Evolutionary conservation across 2,888 invertebrate genomes (phyloP).

Genomic region (Thelaira solivaga): DNA sequence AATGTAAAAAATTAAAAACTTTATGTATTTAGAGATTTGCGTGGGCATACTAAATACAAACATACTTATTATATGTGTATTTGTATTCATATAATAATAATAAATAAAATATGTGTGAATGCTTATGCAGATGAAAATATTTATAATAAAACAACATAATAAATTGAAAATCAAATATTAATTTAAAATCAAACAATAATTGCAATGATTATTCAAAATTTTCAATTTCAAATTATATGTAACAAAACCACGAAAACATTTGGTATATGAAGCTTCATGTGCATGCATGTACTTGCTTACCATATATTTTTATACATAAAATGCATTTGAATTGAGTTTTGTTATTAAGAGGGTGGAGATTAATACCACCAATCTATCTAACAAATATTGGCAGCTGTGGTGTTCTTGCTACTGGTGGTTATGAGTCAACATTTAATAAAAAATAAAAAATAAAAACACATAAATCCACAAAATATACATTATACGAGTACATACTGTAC

Average conservation of each 20-base stretch:
- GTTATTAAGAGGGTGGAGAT: constrained; percentile 3
- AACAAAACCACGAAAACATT: constrained; percentile 53
- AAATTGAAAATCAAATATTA: constrained; percentile 62
- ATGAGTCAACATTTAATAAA: constrained; percentile 53
- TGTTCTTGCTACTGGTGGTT: constrained; percentile 18
- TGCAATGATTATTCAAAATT: constrained; percentile 55
- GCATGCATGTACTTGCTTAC: no score
- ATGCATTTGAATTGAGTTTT: constrained; percentile 2
- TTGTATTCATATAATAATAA: no score
- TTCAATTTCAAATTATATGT: constrained; percentile 28
- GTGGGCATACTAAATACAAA: no score
- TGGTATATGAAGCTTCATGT: constrained; percentile 15
- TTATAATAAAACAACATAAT: constrained; percentile 28
- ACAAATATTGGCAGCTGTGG: constrained; percentile 21
- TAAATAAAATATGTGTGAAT: constrained; percentile 13
- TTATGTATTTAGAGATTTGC: no score
- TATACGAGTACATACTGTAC: neutral
- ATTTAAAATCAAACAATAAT: constrained; percentile 61
- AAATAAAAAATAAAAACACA: no score
- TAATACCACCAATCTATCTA: constrained; percentile 24
- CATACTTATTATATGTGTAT: no score
- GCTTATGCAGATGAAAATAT: neutral
- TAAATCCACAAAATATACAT: constrained; percentile 52
- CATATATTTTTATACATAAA: neutral
- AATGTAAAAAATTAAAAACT: no score